Evolutionary conservation across 1,140 invertebrate genomes (phyloP).

Genomic region (Choristoneura fumiferana): DNA sequence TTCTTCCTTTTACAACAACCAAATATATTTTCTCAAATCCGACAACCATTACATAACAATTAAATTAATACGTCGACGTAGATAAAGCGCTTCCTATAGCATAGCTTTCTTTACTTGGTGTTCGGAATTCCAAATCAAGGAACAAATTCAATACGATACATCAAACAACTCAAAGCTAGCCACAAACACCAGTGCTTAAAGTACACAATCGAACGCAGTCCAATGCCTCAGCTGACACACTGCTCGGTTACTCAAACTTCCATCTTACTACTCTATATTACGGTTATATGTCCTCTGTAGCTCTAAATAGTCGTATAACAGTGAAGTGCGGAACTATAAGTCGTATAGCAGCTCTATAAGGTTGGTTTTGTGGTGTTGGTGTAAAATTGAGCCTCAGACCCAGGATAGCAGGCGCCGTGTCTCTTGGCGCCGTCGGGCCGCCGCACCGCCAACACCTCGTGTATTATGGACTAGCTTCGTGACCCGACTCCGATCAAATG

Average conservation of each 20-base stretch:
- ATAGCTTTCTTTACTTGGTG: conserved; percentile 69
- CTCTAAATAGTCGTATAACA: too few relatives aligned
- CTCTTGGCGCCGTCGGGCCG: conserved; percentile 70
- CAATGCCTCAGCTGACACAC: conserved; percentile 49
- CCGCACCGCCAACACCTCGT: conserved; percentile 67
- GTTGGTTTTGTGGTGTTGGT: conserved; percentile 30
- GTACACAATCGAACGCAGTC: conserved; percentile 28
- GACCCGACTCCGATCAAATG: conserved; percentile 73
- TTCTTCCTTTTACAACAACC: background rate
- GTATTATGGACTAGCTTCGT: conserved; percentile 75
- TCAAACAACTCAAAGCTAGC: conserved; percentile 22
- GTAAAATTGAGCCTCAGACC: conserved; percentile 31
- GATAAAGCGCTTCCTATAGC: conserved; percentile 62
- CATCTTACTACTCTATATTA: background rate
- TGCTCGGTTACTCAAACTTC: background rate
- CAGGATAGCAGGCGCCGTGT: conserved; percentile 72
- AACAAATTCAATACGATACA: conserved; percentile 48
- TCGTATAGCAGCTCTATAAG: conserved; percentile 23
- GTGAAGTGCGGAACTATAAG: conserved; percentile 21
- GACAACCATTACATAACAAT: conserved; percentile 37
- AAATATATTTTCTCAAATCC: background rate
- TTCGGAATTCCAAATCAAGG: conserved; percentile 70
- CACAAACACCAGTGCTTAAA: conserved; percentile 28
- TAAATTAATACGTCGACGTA: conserved; percentile 55
- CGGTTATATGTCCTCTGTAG: too few relatives aligned